These are phyloP conservation scores for Drosophila albomicans DNA, from an alignment of 1,140 invertebrate genomes.

Conservation along the genomic window DNA sequence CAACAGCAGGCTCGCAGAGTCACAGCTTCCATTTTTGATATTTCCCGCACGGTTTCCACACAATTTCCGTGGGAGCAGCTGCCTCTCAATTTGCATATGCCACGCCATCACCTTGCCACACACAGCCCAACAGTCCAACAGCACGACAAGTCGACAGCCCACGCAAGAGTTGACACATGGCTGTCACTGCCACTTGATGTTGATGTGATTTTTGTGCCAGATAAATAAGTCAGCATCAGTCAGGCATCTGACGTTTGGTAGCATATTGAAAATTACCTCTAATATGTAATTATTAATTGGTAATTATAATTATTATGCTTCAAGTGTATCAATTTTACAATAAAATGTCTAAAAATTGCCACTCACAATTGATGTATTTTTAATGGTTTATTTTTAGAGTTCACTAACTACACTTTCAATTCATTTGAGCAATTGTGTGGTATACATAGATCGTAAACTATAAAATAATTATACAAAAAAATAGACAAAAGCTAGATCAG, in stretches of 20 bases:
- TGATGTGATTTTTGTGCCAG: constrained; percentile 39
- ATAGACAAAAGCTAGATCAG: not conserved
- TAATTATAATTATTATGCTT: constrained; percentile 37
- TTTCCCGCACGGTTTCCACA: constrained; percentile 45
- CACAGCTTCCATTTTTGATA: constrained; percentile 67
- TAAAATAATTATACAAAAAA: not conserved
- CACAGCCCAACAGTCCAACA: not conserved
- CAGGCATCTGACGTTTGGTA: constrained; percentile 55
- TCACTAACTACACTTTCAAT: too few species aligned
- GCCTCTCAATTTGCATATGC: constrained; percentile 39
- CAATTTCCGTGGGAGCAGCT: constrained; percentile 41
- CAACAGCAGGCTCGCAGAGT: constrained; percentile 49
- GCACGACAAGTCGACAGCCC: constrained; percentile 37
- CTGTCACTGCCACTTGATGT: constrained; percentile 61
- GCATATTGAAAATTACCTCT: constrained; percentile 57
- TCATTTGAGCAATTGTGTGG: not conserved
- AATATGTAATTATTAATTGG: constrained; percentile 31
- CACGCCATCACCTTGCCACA: constrained; percentile 40
- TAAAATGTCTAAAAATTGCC: too few species aligned
- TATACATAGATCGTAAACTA: not conserved
- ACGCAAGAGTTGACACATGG: constrained; percentile 69
- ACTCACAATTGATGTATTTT: not conserved
- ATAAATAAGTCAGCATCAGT: constrained; percentile 27
- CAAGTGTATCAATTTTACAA: not conserved
- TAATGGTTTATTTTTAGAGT: not conserved